Evolutionary conservation across 1,140 invertebrate species (phyloP), one percentile per base, ranked within the genome.

Genomic region (Drosophila tsacasi): DNA sequence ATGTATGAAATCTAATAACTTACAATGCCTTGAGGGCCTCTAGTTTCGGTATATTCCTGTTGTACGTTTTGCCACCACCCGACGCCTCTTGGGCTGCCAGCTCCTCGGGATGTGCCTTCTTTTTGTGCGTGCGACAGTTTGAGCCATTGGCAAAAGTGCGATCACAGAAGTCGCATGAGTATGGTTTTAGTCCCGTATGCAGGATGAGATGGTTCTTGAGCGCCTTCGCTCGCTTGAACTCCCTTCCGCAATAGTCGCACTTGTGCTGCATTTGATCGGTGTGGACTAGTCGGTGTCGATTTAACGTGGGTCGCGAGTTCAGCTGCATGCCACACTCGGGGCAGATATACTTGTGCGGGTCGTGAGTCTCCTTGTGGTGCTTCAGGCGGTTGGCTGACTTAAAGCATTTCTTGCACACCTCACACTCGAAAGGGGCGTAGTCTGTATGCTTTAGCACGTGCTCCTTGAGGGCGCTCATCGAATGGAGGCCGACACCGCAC

Each of bases 51-150:
- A 93, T 93, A 66, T 93, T 92, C 9, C 81, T 76, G 50, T 91
- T 92, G 61, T 90, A 90, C 19, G 61, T 59, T 40, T 82, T 92
- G 10, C 61, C 74, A 6, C 79, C 91, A n/a, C 91, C 92, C 3
- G 89, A 65, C n/a, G 91, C 91, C 63, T 93, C 93, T 52, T 92
- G 82, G 1, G 92, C 83, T 12, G 92, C 87, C 59, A 94, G 77
- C 67, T 94, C 94, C 54, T 89, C 83, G 15, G 93, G 93, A 84
- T 94, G 94, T 39, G 93, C 79, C 25, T 93, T 92, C 60, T 93
- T 92, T 52, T 94, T 94, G 73, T 94, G 94, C 50, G 93, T 93
- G 27, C 94, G 92, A 71, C 93, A 94, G 61, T 94, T 94, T 10
- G 93, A 93, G 17, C 93, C 93, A 50, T 94, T 94, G 62, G 94